Conservation (phyloP, 1,140 invertebrate genomes). For the Plectrocnemia conspersa region DNA sequence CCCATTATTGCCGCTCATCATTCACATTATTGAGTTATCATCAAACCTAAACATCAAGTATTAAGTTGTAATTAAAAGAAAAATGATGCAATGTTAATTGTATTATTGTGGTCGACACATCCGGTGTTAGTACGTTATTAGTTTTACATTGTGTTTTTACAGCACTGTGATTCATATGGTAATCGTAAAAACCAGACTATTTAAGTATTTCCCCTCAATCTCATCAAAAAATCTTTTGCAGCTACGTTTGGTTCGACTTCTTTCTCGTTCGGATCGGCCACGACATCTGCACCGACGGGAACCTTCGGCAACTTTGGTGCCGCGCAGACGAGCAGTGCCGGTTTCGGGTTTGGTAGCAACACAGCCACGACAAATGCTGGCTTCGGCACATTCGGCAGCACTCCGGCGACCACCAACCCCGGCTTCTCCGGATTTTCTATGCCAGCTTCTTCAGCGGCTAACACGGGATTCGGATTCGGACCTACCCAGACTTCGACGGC, state of each 20-base stretch:
- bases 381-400: constrained; percentile 41
- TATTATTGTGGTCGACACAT: background rate
- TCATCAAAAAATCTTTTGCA: constrained; percentile 11
- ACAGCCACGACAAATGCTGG: constrained; percentile 41
- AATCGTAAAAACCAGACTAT: background rate
- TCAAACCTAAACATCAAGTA: background rate
- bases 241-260: constrained; percentile 28
- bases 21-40: too few relatives aligned
- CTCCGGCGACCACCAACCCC: constrained; percentile 39
- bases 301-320: constrained; percentile 23
- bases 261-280: constrained; percentile 26
- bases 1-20: too few relatives aligned
- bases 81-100: background rate
- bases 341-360: constrained; percentile 56
- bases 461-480: background rate
- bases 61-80: background rate
- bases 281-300: constrained; percentile 18
- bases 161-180: background rate
- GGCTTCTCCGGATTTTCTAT: background rate
- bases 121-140: background rate
- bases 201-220: background rate
- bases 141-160: background rate
- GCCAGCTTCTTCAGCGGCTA: background rate
- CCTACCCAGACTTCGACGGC: constrained; percentile 16
- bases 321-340: constrained; percentile 36